Percentiles rank a stretch among this genome's conserved stretches.
phyloP scores from a whole-genome alignment of 2,888 invertebrate genomes.

The Ectropis crepuscularia region DNA sequence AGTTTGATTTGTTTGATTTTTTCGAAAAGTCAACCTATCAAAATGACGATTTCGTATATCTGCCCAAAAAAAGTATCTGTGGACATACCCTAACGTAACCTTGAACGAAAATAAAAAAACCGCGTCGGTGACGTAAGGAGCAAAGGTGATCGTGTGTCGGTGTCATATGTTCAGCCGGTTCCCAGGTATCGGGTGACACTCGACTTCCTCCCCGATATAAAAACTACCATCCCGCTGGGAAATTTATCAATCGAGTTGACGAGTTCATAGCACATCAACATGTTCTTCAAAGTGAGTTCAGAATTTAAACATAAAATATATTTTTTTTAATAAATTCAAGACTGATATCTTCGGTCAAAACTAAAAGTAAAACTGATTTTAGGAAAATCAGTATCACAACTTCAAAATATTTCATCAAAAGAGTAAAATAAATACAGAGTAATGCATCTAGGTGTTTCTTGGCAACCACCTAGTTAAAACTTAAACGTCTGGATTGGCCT shows the following conservation, averaged over 20 bases:
- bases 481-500: too few species aligned
- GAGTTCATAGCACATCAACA: slow-evolving; percentile 68
- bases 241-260: slow-evolving; percentile 72
- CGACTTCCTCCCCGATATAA: slow-evolving; percentile 71
- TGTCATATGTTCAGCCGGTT: slow-evolving; percentile 78
- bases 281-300: slow-evolving; percentile 75
- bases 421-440: too few species aligned
- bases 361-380: not conserved
- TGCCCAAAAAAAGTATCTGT: slow-evolving; percentile 36
- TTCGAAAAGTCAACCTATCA: too few species aligned
- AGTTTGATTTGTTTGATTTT: too few species aligned
- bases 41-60: not conserved
- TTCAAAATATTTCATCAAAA: not conserved
- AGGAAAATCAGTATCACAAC: not conserved
- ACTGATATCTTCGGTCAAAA: not conserved
- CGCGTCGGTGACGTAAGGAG: slow-evolving; percentile 71
- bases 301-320: slow-evolving; percentile 4
- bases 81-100: slow-evolving; percentile 65
- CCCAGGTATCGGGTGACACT: slow-evolving; percentile 68
- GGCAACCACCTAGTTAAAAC: too few species aligned
- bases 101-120: slow-evolving; percentile 72
- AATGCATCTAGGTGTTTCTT: too few species aligned
- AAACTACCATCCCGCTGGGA: slow-evolving; percentile 68
- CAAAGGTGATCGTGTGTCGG: slow-evolving; percentile 73
- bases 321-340: not conserved